Evolutionary conservation across 2,888 invertebrate genomes (phyloP), one percentile per base, ranked within the genome.

Genomic region (Caenorhabditis wallacei): DNA sequence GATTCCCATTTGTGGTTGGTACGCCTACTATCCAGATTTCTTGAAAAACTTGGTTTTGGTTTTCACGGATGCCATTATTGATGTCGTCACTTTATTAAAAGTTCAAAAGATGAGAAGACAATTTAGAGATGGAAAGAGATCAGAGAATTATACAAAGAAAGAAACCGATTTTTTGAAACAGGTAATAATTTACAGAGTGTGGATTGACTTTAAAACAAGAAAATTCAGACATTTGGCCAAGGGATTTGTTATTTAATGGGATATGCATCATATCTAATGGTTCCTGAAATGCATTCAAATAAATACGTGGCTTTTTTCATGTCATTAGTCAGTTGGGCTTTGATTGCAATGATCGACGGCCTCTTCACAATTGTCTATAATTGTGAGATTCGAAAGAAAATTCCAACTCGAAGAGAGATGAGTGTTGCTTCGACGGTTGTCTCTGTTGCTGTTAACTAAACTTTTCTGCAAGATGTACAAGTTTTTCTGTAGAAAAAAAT

Each of bases 101-200:
- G 68, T 76, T 24, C 64, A 66, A 30, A 76, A 48, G 18, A 68
- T 68, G 51, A 35, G 76, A 48, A 76, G 30, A 26, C 40, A 57
- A 30, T 68, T 68, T 30, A 16, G 68, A 48, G 46, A 30, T 18
- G 66, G 64, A 11, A 76, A 68, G 26, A n/a, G 76, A 13, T 24
- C 68, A 8, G 59, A 76, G 16, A 57, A 66, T 35, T 76, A 68
- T 20, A 56, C 68, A 5, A 76, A 76, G 57, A 76, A 68, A 37
- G 76, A 76, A 22, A n/a, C 61, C 0, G 76, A 76, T n/a, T 76
- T 76, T 40, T 22, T 76, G 61, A 76, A 76, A 51, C 76, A 75
- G 48, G 74, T 75, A 63, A 4, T 10, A n/a, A 18, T 56, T 5
- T 1, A 35, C 11, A 46, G 13, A 48, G n/a, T n/a, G n/a, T n/a